Percentiles rank a stretch among this genome's conserved stretches.
Conservation (phyloP, 2,797 vertebrate genomes). For the Calcarius lapponicus region DNA sequence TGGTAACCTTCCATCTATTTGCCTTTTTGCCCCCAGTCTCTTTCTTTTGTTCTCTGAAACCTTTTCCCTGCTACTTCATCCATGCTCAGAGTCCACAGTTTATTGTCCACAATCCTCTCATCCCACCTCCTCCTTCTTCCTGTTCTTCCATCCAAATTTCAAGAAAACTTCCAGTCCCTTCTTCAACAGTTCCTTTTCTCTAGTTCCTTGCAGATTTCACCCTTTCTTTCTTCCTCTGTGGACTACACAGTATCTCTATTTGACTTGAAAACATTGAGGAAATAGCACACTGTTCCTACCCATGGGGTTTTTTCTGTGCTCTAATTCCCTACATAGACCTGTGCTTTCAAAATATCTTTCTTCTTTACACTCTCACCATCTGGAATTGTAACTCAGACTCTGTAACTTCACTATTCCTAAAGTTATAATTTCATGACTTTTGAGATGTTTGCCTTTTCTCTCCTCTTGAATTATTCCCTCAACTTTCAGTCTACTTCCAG, state of each 20-base stretch:
- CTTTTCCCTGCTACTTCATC: neutral
- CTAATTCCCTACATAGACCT: rapidly evolving
- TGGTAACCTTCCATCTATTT: neutral
- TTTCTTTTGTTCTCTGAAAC: neutral
- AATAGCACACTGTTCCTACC: neutral
- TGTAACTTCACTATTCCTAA: neutral
- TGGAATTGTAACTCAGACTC: neutral
- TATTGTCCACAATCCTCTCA: neutral
- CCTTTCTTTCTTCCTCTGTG: neutral
- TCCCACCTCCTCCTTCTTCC: neutral
- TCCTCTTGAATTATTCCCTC: neutral
- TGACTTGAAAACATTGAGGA: neutral
- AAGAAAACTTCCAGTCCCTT: neutral
- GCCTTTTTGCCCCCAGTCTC: neutral
- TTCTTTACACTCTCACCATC: neutral
- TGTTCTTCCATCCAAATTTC: neutral
- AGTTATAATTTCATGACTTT: neutral
- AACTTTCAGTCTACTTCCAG: neutral
- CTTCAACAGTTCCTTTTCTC: neutral
- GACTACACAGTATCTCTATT: neutral
- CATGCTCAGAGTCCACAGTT: neutral
- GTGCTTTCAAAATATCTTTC: neutral
- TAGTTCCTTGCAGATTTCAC: neutral
- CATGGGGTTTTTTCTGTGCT: neutral
- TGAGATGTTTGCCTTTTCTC: neutral